phyloP scores from a whole-genome alignment of 2,797 vertebrate genomes.

The Sebastes steindachneri region DNA sequence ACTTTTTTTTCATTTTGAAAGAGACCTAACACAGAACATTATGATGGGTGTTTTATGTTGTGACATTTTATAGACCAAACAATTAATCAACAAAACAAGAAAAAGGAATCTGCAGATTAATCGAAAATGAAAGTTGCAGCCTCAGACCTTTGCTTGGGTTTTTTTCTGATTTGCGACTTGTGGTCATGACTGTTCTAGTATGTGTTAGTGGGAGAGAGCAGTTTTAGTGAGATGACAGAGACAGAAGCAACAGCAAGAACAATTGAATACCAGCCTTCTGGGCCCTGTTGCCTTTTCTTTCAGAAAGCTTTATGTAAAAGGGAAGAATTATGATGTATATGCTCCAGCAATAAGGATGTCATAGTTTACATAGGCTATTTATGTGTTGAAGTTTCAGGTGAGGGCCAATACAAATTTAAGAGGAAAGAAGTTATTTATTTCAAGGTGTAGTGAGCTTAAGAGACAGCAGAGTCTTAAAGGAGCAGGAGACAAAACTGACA shows the following conservation, averaged over 20 bases:
- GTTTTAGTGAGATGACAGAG: not conserved
- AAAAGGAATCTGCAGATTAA: not conserved
- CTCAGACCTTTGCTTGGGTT: not conserved
- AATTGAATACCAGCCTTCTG: not conserved
- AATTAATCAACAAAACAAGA: not conserved
- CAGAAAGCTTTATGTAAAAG: not conserved
- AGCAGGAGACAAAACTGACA: conserved; percentile 26
- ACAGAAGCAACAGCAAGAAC: not conserved
- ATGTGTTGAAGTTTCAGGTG: not conserved
- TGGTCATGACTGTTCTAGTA: not conserved
- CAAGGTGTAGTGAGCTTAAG: not conserved
- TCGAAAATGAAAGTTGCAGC: not conserved
- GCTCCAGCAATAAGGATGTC: not conserved
- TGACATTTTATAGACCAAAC: not conserved
- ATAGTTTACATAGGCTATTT: not conserved
- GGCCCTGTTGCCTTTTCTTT: not conserved
- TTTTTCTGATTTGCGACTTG: not conserved
- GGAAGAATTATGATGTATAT: not conserved
- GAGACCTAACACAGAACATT: not conserved
- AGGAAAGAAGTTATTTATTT: conserved; percentile 1
- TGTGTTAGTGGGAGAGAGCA: not conserved
- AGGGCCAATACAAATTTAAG: not conserved
- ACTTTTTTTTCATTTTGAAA: not conserved
- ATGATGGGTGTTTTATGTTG: rapidly evolving
- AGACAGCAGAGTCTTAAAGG: conserved; percentile 6